Evolutionary conservation across 2,113 vertebrate genomes (phyloP).

Genomic region (Anguilla rostrata): DNA sequence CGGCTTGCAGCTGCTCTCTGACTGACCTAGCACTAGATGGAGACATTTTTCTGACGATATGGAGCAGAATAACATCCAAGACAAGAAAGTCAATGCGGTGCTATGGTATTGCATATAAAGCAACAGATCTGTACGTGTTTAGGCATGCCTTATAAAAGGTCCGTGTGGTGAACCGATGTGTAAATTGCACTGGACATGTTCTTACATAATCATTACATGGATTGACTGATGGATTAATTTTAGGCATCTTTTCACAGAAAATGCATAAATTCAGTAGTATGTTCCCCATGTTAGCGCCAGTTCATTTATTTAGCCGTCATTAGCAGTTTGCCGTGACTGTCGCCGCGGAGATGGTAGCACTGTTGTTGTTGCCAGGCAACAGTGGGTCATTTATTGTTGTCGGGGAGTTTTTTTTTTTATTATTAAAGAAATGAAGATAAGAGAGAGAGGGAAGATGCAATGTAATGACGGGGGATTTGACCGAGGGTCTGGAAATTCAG

Average conservation of each 20-base stretch:
- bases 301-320: constrained; percentile 7
- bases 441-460: background rate
- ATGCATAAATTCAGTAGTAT: background rate
- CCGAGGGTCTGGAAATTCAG: too few relatives aligned
- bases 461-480: background rate
- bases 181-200: too few relatives aligned
- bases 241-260: background rate
- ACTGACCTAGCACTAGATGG: background rate
- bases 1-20: background rate
- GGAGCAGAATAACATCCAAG: background rate
- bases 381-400: background rate
- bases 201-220: background rate
- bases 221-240: background rate
- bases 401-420: background rate
- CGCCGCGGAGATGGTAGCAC: background rate
- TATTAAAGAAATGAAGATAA: background rate
- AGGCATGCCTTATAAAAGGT: background rate
- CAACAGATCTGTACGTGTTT: background rate
- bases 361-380: constrained; percentile 19
- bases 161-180: background rate
- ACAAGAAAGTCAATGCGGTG: constrained; percentile 4
- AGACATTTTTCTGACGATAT: background rate
- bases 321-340: constrained; percentile 10
- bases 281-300: background rate
- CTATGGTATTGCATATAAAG: background rate